These are phyloP conservation scores for Noctilio leporinus DNA, from an alignment of 2,113 vertebrate genomes.

Conservation along the genomic window DNA sequence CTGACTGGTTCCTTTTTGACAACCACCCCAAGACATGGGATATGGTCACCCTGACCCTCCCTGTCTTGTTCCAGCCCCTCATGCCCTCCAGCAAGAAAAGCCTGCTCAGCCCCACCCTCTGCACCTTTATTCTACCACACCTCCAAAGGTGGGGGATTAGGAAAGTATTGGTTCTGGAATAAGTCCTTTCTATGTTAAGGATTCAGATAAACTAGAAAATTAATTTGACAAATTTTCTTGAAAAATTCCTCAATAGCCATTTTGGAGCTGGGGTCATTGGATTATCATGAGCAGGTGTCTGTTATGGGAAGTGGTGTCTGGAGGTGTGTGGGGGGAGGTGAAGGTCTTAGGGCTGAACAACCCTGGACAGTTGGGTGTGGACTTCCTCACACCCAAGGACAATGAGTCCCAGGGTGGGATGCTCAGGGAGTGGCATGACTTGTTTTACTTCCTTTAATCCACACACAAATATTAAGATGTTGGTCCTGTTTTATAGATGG, in stretches of 20 bases:
- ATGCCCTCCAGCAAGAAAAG: not conserved
- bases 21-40: not conserved
- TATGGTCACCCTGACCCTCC: not conserved
- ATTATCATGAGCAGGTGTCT: not conserved
- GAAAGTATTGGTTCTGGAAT: not conserved
- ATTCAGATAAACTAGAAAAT: not conserved
- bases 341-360: not conserved
- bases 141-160: not conserved
- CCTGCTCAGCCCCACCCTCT: not conserved
- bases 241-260: not conserved
- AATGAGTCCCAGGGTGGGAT: too few relatives aligned
- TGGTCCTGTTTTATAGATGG: not conserved
- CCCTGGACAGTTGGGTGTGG: not conserved
- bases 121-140: not conserved
- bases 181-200: not conserved
- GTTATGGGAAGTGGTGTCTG: rapidly evolving
- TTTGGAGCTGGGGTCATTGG: not conserved
- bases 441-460: not conserved
- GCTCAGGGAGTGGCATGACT: not conserved
- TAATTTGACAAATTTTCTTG: not conserved
- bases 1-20: not conserved
- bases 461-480: not conserved
- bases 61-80: not conserved
- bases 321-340: not conserved
- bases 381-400: not conserved